Base-by-base conservation (phyloP, 2,797 vertebrate genomes). In the Gobio occitaniae region DNA sequence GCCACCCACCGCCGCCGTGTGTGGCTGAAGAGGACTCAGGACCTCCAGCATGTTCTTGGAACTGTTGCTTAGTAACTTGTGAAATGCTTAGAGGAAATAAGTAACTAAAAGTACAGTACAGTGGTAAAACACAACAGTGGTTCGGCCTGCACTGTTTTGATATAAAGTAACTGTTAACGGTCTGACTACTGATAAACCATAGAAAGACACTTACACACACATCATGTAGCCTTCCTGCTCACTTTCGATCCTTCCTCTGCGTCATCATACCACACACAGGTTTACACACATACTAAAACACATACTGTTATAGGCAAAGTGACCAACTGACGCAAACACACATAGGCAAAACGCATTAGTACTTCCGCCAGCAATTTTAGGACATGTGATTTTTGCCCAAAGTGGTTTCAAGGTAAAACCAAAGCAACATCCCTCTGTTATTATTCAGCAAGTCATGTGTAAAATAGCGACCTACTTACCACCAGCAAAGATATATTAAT, bases 21-120 rank as follows among this genome's bases (percentile, higher is more conserved):
- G 91, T 89, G 90, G 91, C 82, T 78, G 47, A 63, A 61, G 16
- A 69, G 72, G 61, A 86, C 63, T 76, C 50, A 32, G 86, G 87
- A 91, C 91, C 90, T 89, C 88, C 86, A 61, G 56, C 38, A 70
- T 59, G 69, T 68, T 86, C 75, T 88, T 83, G 74, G 84, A 78
- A 75, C 19, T 54, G 84, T 89, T 88, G 85, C 90, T 82, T 85
- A 69, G 88, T n/a, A 80, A 87, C 87, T 21, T 11, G 3, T 84
- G 21, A 48, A 15, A 21, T 32, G 70, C 61, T 77, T 41, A 29
- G 78, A 69, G 29, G 44, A 86, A 86, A 88, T 72, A 85, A 78
- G 77, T 78, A 84, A 71, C 74, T 44, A 50, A 56, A 86, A 44
- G 76, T 21, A 25, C 13, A 65, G 56, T 76, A 75, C 12, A 52